Evolutionary conservation across 2,797 vertebrate species (phyloP).

Genomic region (Schizothorax lantsangensis): DNA sequence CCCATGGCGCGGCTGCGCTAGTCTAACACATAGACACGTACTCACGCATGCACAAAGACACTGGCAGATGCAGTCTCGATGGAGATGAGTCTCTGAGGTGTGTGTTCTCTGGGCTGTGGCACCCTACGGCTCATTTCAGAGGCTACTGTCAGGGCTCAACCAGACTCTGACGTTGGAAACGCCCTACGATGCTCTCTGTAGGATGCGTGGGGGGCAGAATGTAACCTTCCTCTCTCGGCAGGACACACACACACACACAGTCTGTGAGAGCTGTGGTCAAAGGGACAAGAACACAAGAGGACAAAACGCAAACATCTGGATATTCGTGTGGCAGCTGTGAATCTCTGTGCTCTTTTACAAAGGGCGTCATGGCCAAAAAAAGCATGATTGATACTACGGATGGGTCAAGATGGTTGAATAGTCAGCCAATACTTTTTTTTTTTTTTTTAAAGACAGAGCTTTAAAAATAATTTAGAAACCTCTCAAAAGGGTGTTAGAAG

Average conservation of each 20-base stretch:
- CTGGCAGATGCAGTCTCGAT: slow-evolving; percentile 41
- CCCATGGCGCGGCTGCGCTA: neutral
- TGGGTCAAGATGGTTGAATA: neutral
- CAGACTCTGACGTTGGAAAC: slow-evolving; percentile 59
- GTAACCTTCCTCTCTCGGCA: slow-evolving; percentile 42
- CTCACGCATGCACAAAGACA: slow-evolving; percentile 28
- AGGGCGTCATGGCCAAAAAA: neutral
- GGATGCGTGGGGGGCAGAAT: slow-evolving; percentile 51
- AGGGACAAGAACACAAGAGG: slow-evolving; percentile 16
- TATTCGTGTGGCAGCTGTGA: slow-evolving; percentile 8
- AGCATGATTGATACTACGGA: neutral
- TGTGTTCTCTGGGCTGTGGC: slow-evolving; percentile 25
- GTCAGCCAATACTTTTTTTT: neutral
- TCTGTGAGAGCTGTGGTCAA: slow-evolving; percentile 28
- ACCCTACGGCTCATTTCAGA: slow-evolving; percentile 41
- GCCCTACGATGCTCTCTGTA: slow-evolving; percentile 30
- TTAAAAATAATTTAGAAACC: neutral
- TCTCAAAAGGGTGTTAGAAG: neutral
- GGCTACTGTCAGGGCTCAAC: slow-evolving; percentile 42
- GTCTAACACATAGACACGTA: slow-evolving; percentile 57
- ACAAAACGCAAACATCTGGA: slow-evolving; percentile 33
- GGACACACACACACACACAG: slow-evolving; percentile 5
- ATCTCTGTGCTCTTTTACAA: neutral
- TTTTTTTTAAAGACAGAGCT: neutral
- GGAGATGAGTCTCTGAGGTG: slow-evolving; percentile 35